These are phyloP conservation scores for Danaus melanippus DNA, from an alignment of 1,140 invertebrate species.

Conservation along the genomic window DNA sequence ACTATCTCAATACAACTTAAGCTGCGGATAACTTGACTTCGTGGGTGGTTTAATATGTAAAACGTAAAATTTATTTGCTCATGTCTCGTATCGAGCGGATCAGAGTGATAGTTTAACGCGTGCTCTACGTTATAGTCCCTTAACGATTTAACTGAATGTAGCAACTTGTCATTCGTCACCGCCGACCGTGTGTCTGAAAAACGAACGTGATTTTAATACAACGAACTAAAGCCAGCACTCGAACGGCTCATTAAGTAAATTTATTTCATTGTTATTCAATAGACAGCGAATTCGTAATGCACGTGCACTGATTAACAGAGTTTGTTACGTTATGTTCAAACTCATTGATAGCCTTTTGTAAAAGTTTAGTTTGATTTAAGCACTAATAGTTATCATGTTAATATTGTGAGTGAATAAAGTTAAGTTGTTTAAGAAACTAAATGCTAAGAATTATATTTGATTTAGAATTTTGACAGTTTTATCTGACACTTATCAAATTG, in stretches of 20 bases:
- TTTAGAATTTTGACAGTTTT: no score
- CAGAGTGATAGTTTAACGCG: constrained; percentile 35
- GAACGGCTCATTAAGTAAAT: constrained; percentile 58
- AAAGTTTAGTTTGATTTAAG: no score
- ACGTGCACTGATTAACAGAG: constrained; percentile 38
- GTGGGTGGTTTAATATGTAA: constrained; percentile 48
- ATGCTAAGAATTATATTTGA: no score
- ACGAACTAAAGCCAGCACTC: constrained; percentile 44
- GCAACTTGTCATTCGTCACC: constrained; percentile 38
- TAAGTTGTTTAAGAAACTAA: no score
- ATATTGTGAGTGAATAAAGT: no score
- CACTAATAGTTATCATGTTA: no score
- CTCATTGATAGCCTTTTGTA: not conserved
- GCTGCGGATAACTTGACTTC: constrained; percentile 29
- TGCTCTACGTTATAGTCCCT: constrained; percentile 21
- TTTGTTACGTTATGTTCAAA: constrained; percentile 7
- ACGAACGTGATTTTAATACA: constrained; percentile 59
- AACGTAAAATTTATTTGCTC: constrained; percentile 32
- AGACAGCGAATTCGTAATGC: constrained; percentile 34
- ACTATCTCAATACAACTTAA: constrained; percentile 29
- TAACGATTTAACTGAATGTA: not conserved
- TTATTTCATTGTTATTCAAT: constrained; percentile 53
- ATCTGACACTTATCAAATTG: no score
- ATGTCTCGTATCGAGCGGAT: constrained; percentile 39
- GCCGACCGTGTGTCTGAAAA: constrained; percentile 41